Conservation (phyloP, 2,888 invertebrate genomes). For the Craniophora ligustri region DNA sequence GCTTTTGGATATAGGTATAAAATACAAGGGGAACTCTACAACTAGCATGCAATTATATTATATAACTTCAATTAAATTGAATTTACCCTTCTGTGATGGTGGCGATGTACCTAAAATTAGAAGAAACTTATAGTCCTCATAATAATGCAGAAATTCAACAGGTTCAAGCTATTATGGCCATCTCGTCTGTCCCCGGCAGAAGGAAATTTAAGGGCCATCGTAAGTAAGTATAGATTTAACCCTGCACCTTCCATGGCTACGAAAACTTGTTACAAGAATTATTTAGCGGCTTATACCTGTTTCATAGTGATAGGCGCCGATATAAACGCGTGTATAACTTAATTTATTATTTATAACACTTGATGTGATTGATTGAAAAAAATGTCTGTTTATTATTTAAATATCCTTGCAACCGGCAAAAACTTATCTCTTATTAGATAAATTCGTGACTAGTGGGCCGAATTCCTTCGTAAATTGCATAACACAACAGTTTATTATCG, state of each 20-base stretch:
- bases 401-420: constrained; percentile 35
- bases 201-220: not conserved
- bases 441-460: constrained; percentile 44
- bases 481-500: constrained; percentile 26
- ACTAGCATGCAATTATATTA: not conserved
- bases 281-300: not conserved
- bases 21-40: not conserved
- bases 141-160: not conserved
- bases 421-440: constrained; percentile 41
- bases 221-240: not conserved
- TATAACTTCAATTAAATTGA: constrained; percentile 1
- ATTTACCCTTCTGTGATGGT: constrained; percentile 20
- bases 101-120: constrained; percentile 14
- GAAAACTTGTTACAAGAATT: too few relatives aligned
- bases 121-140: constrained; percentile 1
- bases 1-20: not conserved
- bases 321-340: not conserved
- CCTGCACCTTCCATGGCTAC: not conserved
- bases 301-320: not conserved
- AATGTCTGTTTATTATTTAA: constrained; percentile 13
- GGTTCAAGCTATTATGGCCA: not conserved
- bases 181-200: not conserved
- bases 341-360: constrained; percentile 1
- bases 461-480: constrained; percentile 42
- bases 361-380: not conserved